Percentiles rank a stretch among this genome's conserved stretches.
Conservation (phyloP, 2,888 invertebrate species). For the Drosophila neotestacea region DNA sequence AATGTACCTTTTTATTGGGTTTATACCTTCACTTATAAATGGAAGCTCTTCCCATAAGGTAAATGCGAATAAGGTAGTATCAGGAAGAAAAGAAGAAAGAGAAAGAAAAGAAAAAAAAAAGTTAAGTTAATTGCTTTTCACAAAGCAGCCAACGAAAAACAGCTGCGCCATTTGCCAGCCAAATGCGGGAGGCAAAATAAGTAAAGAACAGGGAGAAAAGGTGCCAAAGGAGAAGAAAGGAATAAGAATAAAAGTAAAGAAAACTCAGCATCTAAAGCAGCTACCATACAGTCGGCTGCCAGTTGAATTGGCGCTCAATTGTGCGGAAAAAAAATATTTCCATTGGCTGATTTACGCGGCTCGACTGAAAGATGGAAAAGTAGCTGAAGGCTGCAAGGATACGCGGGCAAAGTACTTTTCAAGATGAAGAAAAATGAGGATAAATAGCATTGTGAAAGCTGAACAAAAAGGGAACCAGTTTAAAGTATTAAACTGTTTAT, state of each 20-base stretch:
- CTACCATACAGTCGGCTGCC: slow-evolving; percentile 38
- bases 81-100: not conserved
- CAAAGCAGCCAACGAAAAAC: slow-evolving; percentile 51
- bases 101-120: slow-evolving; percentile 42
- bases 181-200: slow-evolving; percentile 2
- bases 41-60: slow-evolving; percentile 30
- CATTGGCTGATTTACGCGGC: slow-evolving; percentile 63
- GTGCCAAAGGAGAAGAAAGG: slow-evolving; percentile 7
- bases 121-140: slow-evolving; percentile 73
- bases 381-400: not conserved
- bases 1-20: slow-evolving; percentile 46
- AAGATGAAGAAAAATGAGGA: not conserved
- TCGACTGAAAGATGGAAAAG: slow-evolving; percentile 28
- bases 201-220: slow-evolving; percentile 7
- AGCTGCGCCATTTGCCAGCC: slow-evolving; percentile 44
- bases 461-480: not conserved
- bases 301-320: slow-evolving; percentile 69
- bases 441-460: not conserved
- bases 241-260: slow-evolving; percentile 12
- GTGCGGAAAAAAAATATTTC: slow-evolving; percentile 65
- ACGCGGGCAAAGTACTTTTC: not conserved
- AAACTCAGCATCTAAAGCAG: slow-evolving; percentile 19
- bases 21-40: slow-evolving; percentile 30
- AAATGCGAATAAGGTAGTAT: slow-evolving; percentile 19
- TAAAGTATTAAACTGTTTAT: slow-evolving; percentile 8